Evolutionary conservation across 2,888 invertebrate genomes (phyloP), one percentile per base, ranked within the genome.

Genomic region (Crossocerus cetratus): DNA sequence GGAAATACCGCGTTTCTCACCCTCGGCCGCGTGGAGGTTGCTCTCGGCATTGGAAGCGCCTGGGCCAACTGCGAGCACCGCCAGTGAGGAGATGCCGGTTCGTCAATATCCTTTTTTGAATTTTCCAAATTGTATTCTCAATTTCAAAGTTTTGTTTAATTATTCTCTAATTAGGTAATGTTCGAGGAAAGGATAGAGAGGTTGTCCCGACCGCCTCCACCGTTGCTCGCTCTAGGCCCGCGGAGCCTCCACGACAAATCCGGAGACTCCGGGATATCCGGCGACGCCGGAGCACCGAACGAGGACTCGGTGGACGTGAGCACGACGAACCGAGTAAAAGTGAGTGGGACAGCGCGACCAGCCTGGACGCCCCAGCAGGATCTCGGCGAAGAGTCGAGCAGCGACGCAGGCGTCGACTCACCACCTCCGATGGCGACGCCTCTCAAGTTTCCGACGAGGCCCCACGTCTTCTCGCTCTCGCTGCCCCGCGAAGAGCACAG

Each of bases 341-440:
- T 78, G 16, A 49, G 49, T 54, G 66, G 78, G 61, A 75, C 82
- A 2, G 76, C 82, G 5, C 77, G 87, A 66, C 87, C 90, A 55
- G 91, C 94, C 0, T 97, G 96, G 97, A 96, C 96, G 0, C 96
- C 97, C 0, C 96, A 96, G 84, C 96, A 96, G 87, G 97, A 97
- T 89, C 92, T 97, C n/a, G 94, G 93, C 45, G 95, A 94, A 2
- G 94, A 94, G 71, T 90, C 89, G 18, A 80, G 88, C 80, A 82
- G 87, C 78, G 84, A 86, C 63, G 87, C 90, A 0, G 91, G 90
- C 43, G 87, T 88, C 18, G 89, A 89, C 53, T 89, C 88, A 0
- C 88, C 89, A 0, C 88, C 86, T 2, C 87, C 85, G 59, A 69
- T 83, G 62, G 77, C 76, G n/a, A 77, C 84, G 1, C 80, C 88